Conservation (phyloP, 2,888 invertebrate species). For the Microctonus brassicae region DNA sequence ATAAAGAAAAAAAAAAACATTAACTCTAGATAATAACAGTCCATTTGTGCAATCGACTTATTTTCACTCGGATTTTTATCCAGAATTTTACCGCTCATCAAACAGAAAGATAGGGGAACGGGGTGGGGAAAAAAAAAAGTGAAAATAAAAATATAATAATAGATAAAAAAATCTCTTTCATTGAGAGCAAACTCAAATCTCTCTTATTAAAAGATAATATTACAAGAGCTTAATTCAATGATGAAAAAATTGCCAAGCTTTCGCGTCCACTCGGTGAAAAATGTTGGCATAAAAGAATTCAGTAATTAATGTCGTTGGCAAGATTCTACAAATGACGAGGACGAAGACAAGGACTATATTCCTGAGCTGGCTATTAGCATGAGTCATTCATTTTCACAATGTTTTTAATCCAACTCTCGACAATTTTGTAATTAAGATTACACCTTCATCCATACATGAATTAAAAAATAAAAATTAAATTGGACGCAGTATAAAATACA, state of each 20-base stretch:
- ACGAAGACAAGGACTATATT: background rate
- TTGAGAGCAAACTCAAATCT: slow-evolving; percentile 53
- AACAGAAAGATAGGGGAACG: background rate
- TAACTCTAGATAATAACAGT: no score
- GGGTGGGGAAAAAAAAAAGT: no score
- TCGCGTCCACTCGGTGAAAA: slow-evolving; percentile 1
- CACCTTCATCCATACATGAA: background rate
- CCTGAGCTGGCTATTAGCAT: background rate
- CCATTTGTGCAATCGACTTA: background rate
- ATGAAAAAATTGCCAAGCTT: slow-evolving; percentile 41
- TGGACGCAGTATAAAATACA: background rate
- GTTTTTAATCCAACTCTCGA: background rate
- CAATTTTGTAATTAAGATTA: no score
- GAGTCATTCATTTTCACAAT: background rate
- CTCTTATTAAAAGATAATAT: slow-evolving; percentile 60
- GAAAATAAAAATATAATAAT: background rate
- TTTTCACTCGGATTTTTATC: background rate
- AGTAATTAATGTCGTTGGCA: slow-evolving; percentile 38
- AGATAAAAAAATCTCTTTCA: slow-evolving; percentile 39
- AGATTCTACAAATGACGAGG: slow-evolving; percentile 12
- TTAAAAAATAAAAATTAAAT: background rate
- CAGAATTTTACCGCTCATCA: background rate
- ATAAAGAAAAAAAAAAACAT: no score
- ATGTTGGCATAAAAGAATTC: slow-evolving; percentile 47
- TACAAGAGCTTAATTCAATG: slow-evolving; percentile 50